phyloP scores from a whole-genome alignment of 2,888 invertebrate species.

The Dasysyrphus albostriatus region DNA sequence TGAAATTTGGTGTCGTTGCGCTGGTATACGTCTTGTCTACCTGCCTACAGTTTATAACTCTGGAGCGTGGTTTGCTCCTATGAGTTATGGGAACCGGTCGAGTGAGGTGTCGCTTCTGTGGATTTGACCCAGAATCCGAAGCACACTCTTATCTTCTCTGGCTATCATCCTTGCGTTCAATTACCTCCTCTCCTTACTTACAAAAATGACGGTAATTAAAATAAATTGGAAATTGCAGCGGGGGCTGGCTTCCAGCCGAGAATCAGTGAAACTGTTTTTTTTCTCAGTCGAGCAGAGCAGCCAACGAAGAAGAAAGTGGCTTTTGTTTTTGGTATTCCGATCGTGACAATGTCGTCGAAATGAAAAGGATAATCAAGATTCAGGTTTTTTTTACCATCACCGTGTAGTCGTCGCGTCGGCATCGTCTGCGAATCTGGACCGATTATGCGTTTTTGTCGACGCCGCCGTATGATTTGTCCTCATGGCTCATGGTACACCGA shows the following conservation, averaged over 20 bases:
- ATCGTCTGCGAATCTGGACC: slow-evolving; percentile 61
- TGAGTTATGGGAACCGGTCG: slow-evolving; percentile 71
- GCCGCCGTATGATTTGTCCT: slow-evolving; percentile 52
- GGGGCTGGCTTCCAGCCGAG: slow-evolving; percentile 39
- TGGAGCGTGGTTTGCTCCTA: slow-evolving; percentile 47
- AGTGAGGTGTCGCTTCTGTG: slow-evolving; percentile 62
- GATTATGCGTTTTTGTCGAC: slow-evolving; percentile 56
- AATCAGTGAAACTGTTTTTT: slow-evolving; percentile 71
- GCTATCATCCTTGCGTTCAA: slow-evolving; percentile 49
- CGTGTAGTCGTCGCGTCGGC: slow-evolving; percentile 12
- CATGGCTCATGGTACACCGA: slow-evolving; percentile 23
- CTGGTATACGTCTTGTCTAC: slow-evolving; percentile 14
- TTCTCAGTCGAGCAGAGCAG: not conserved
- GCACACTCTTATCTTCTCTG: slow-evolving; percentile 41
- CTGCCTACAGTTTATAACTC: slow-evolving; percentile 24
- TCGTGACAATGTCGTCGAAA: slow-evolving; percentile 67
- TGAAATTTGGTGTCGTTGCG: slow-evolving; percentile 52
- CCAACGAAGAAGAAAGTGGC: slow-evolving; percentile 70
- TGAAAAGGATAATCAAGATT: slow-evolving; percentile 68
- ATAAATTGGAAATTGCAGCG: slow-evolving; percentile 63
- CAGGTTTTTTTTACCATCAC: slow-evolving; percentile 59
- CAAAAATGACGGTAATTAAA: slow-evolving; percentile 69
- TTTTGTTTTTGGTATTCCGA: slow-evolving; percentile 62
- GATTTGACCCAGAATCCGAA: slow-evolving; percentile 68
- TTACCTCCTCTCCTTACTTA: slow-evolving; percentile 34